Conservation (phyloP, 2,888 invertebrate genomes). For the Achlya flavicornis region DNA sequence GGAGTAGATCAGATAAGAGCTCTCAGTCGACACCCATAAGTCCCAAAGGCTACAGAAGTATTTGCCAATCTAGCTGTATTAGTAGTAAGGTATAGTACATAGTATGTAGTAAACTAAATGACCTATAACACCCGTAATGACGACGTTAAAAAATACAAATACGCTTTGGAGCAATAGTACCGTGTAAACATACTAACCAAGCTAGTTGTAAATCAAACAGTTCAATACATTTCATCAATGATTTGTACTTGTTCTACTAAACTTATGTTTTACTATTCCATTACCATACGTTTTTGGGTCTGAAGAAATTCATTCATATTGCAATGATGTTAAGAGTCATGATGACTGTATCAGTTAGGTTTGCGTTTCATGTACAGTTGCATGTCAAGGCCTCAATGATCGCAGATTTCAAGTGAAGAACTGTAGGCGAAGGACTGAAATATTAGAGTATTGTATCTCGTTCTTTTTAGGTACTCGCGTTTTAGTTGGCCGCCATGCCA, state of each 20-base stretch:
- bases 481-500: too few species aligned
- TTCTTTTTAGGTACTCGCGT: not conserved
- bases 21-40: too few species aligned
- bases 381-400: slow-evolving; percentile 58
- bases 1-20: too few species aligned
- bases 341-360: slow-evolving; percentile 22
- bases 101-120: too few species aligned
- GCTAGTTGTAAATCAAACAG: slow-evolving; percentile 52
- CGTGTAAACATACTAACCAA: slow-evolving; percentile 44
- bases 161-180: slow-evolving; percentile 43
- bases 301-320: slow-evolving; percentile 32
- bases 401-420: slow-evolving; percentile 45
- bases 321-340: slow-evolving; percentile 30
- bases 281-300: slow-evolving; percentile 13
- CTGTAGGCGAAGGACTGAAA: slow-evolving; percentile 37
- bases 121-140: too few species aligned
- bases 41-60: too few species aligned
- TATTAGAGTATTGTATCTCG: slow-evolving; percentile 15
- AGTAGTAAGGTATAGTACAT: too few species aligned
- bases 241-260: slow-evolving; percentile 67
- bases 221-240: slow-evolving; percentile 65
- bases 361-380: slow-evolving; percentile 41
- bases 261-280: slow-evolving; percentile 36
- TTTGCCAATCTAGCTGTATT: too few species aligned
- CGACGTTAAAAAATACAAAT: slow-evolving; percentile 27